Evolutionary conservation across 2,797 vertebrate species (phyloP), one percentile per base, ranked within the genome.

Genomic region (Danio kyathit): DNA sequence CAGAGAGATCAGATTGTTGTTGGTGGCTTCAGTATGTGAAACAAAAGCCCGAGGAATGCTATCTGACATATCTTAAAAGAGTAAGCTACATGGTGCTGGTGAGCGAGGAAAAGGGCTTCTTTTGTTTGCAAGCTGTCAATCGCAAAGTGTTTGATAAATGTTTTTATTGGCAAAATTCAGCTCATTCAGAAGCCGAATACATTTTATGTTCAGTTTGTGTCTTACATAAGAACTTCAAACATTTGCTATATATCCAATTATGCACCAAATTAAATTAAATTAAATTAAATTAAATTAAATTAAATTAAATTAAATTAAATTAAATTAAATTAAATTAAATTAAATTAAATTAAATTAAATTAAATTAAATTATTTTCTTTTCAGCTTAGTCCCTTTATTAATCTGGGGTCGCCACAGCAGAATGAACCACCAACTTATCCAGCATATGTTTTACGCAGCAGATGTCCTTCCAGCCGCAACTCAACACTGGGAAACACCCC

Each of bases 31-130:
- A 78, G 67, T 65, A 64, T 1, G 0, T 85, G 84, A 90, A 93
- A 92, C 89, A 94, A 92, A 90, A 78, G 85, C 86, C 85, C 85
- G 82, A 81, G 61, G 84, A 86, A 87, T 88, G 83, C 91, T 91
- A 91, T 92, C 83, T 82, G 85, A 87, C 80, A 79, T 51, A 86
- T 89, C 82, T 84, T 86, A 86, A 40, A 87, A 61, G 82, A 88
- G 86, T 78, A 81, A 61, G 59, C 74, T 69, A 61, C 86, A 74
- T 38, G 4, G 17, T 19, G 21, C 38, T 5, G 17, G 17, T 1
- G 8, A n/a, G 11, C 0, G 43, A 83, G 56, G 51, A 40, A 72
- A 3, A 21, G 12, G 21, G 9, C 4, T 72, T 41, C 6, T 80
- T 87, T 84, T 83, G 14, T 54, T 75, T 85, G 74, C 74, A 63